These are phyloP conservation scores for Zootoca vivipara DNA, from an alignment of 2,113 vertebrate species.

Conservation along the genomic window DNA sequence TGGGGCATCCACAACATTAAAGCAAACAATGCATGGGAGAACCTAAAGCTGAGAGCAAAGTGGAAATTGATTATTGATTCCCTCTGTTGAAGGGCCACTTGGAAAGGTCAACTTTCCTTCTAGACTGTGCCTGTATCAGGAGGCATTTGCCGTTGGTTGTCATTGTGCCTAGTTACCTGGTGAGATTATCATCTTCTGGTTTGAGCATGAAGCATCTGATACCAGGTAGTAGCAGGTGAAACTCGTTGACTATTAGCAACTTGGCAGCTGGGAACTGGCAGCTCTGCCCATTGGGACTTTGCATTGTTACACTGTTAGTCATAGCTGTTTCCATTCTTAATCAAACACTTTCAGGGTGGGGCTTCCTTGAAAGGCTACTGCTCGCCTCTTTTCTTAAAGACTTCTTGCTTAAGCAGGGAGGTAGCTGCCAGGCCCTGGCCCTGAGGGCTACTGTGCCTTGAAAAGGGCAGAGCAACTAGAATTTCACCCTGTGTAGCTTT, in stretches of 20 bases:
- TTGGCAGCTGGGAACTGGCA: background rate
- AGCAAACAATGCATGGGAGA: background rate
- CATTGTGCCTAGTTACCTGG: background rate
- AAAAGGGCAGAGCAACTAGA: background rate
- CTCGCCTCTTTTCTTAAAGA: background rate
- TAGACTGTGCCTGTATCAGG: background rate
- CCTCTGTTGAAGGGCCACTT: background rate
- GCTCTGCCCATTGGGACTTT: background rate
- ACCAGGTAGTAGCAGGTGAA: background rate
- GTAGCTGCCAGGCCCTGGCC: background rate
- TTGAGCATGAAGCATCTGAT: background rate
- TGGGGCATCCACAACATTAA: background rate
- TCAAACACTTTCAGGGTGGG: background rate
- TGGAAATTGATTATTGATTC: background rate
- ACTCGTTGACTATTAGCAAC: background rate
- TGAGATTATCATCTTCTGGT: background rate
- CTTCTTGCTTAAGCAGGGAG: background rate
- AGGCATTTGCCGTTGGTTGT: background rate
- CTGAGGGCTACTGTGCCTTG: background rate
- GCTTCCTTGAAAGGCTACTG: background rate
- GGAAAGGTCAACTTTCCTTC: background rate
- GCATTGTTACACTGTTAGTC: background rate
- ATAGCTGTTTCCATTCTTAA: constrained; percentile 7
- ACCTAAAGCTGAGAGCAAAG: background rate
- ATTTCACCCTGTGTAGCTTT: background rate